Percentiles rank a stretch among this genome's conserved stretches.
Conservation (phyloP, 2,888 invertebrate genomes). For the Eupithecia abbreviata region DNA sequence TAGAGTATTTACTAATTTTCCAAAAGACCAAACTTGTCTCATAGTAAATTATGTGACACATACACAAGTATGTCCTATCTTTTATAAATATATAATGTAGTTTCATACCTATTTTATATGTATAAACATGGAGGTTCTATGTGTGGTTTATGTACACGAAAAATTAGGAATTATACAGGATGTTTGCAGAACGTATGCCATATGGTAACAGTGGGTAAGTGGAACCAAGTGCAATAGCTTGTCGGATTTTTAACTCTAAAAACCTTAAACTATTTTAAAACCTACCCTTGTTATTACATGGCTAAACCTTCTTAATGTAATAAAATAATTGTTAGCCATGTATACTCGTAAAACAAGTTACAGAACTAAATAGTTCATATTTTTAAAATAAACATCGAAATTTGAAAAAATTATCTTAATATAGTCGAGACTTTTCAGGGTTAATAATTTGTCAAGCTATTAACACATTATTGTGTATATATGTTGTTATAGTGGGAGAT, state of each 20-base stretch:
- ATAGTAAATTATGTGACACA: conserved; percentile 30
- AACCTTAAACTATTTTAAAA: neutral
- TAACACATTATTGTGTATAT: neutral
- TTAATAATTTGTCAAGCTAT: too few species aligned
- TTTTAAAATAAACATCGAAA: neutral
- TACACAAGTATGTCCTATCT: conserved; percentile 26
- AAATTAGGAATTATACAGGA: conserved; percentile 18
- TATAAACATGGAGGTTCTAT: conserved; percentile 30
- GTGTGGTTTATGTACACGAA: conserved; percentile 37
- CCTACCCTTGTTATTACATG: neutral
- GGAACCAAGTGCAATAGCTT: neutral
- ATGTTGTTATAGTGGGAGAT: neutral
- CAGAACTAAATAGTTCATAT: neutral
- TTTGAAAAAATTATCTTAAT: too few species aligned
- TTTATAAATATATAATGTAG: conserved; percentile 22
- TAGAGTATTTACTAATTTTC: conserved; percentile 3
- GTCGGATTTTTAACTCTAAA: neutral
- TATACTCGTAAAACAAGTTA: neutral
- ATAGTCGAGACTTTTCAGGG: too few species aligned
- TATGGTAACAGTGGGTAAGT: neutral
- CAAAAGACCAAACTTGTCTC: conserved; percentile 48
- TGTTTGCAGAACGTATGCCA: neutral
- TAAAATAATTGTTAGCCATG: neutral
- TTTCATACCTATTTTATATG: conserved; percentile 17
- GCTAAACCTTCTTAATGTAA: neutral